Base-by-base conservation (phyloP, 2,797 vertebrate species). In the Numenius phaeopus region DNA sequence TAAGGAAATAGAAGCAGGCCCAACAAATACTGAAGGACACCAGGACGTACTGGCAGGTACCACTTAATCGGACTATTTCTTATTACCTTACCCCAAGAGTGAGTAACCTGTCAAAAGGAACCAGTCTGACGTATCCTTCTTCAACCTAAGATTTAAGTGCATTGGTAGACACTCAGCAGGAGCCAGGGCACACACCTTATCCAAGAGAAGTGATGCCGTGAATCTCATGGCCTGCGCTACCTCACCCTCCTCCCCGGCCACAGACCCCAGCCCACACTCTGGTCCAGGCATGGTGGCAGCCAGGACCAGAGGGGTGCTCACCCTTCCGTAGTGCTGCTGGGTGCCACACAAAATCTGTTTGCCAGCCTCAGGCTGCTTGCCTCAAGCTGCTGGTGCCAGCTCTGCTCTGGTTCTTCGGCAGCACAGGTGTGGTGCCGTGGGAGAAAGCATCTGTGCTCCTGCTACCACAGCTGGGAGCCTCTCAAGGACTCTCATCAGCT, bases 401-500 rank as follows among this genome's bases (percentile, higher is more conserved):
- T 83, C 34, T 81, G 37, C 1, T 3, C 18, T 32, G 49, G 19
- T 50, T 78, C 66, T 54, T 90, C 58, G 70, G 73, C 65, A 82
- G 71, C 84, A 39, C 66, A 46, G 37, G 9, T 6, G 2, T 19
- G 9, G 26, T 13, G 32, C 1, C 4, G 22, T 62, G 71, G 42
- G 22, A 91, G 52, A 87, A 89, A 73, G 57, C 62, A 76, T 71
- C 85, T 77, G 81, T 26, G 39, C 39, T 66, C 17, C 69, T 62
- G 47, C 58, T 62, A 2, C 47, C 2, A 4, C 14, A 21, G 78
- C 93, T 95, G 81, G 67, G 67, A 92, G n/a, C 26, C 55, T 91
- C 75, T 87, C 89, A 87, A 83, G 87, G 69, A 58, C 82, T 84
- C 82, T 91, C 64, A 67, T 80, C 95, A 89, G 55, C 86, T 83